A percentile compares a stretch with the other conserved stretches of the same genome.
Conservation (phyloP, 2,888 invertebrate species). For the Argynnis bischoffii region DNA sequence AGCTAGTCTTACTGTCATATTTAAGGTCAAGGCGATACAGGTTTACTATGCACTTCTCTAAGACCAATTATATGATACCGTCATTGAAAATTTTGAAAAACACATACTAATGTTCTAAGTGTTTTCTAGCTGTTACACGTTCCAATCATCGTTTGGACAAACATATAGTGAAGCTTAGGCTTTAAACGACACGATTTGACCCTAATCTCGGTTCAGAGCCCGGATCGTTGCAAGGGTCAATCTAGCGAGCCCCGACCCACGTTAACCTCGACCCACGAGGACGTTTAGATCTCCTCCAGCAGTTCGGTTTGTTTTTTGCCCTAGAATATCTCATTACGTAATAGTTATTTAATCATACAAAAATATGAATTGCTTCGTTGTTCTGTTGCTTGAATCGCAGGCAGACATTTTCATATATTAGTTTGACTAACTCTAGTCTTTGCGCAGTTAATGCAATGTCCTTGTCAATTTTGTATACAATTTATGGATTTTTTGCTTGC, state of each 20-base stretch:
- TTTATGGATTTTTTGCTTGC: too few relatives aligned
- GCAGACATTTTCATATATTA: too few relatives aligned
- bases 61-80: background rate
- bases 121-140: slow-evolving; percentile 7
- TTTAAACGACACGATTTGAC: slow-evolving; percentile 35
- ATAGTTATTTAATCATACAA: background rate
- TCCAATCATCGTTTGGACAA: slow-evolving; percentile 24
- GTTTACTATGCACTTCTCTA: background rate
- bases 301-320: slow-evolving; percentile 2
- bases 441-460: too few relatives aligned
- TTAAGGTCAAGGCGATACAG: too few relatives aligned
- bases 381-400: too few relatives aligned
- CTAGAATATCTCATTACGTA: background rate
- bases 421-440: too few relatives aligned
- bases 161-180: slow-evolving; percentile 25
- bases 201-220: slow-evolving; percentile 35
- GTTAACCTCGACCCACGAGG: slow-evolving; percentile 38
- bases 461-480: too few relatives aligned
- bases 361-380: too few relatives aligned
- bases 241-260: slow-evolving; percentile 38
- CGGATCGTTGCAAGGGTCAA: slow-evolving; percentile 42
- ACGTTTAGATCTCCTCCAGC: slow-evolving; percentile 23
- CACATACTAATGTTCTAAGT: background rate
- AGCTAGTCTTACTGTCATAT: too few relatives aligned
- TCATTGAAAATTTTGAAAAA: background rate